Percentiles rank a stretch among this genome's conserved stretches.
These are phyloP conservation scores for Drosophila nigromelanica DNA, from an alignment of 1,140 invertebrate species.

Conservation along the genomic window DNA sequence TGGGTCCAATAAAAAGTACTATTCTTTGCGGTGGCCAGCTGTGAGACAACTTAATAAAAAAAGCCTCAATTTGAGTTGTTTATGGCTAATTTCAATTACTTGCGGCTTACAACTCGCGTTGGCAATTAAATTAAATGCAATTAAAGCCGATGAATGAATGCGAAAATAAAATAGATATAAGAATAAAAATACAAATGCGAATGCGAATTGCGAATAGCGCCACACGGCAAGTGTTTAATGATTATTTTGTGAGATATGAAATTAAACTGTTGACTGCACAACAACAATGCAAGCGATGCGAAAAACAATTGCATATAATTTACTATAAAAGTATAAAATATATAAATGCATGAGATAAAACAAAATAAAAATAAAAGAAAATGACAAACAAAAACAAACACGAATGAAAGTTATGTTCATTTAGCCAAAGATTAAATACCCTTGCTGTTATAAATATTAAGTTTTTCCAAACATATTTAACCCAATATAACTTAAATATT, in stretches of 20 bases:
- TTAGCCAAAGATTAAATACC: neutral
- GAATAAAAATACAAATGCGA: neutral
- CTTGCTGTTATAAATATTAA: too few species aligned
- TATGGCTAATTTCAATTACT: slow-evolving; percentile 40
- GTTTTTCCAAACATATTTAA: too few species aligned
- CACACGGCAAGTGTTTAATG: slow-evolving; percentile 4
- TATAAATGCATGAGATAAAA: neutral
- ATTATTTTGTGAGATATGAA: slow-evolving; percentile 28
- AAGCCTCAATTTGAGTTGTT: slow-evolving; percentile 11
- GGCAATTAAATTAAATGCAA: slow-evolving; percentile 56
- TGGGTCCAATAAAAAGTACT: neutral
- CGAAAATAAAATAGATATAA: slow-evolving; percentile 22
- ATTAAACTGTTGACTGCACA: slow-evolving; percentile 36
- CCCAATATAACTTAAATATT: too few species aligned
- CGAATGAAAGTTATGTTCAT: neutral
- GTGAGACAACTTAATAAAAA: slow-evolving; percentile 21
- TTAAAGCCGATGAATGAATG: slow-evolving; percentile 55
- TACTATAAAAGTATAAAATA: neutral
- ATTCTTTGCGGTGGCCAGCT: slow-evolving; percentile 9
- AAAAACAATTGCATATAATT: slow-evolving; percentile 10
- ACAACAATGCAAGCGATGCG: slow-evolving; percentile 21
- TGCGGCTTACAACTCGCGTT: slow-evolving; percentile 20
- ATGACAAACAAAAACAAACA: neutral
- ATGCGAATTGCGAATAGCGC: too few species aligned
- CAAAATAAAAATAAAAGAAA: neutral